Base-by-base conservation (phyloP, 2,797 vertebrate species). In the Moxostoma hubbsi region DNA sequence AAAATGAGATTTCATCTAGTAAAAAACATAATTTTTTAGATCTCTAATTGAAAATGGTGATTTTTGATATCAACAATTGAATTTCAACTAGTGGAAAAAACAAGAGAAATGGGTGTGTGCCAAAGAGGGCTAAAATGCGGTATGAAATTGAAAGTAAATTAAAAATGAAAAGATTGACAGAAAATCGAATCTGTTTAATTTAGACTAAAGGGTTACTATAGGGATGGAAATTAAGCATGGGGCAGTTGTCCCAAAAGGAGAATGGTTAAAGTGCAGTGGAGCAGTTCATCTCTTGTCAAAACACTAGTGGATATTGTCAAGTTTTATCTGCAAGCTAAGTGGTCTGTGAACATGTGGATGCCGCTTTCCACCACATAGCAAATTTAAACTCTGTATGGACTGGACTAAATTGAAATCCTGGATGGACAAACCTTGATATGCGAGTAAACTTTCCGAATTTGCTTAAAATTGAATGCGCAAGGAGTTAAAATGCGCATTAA, bases 121-220 rank as follows among this genome's bases (percentile, higher is more conserved):
- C 53, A 59, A 45, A 15, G n/a, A 49, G 59, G 63, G 58, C 67
- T 70, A n/a, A 46, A 64, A 50, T 75, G 73, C 63, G 57, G 59
- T 66, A 69, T 53, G 58, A 66, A 83, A 67, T 24, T 10, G 78
- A 69, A 46, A 16, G 66, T 24, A 6, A 55, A 59, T 24, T 24
- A 73, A 59, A 71, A 24, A 18, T 36, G 53, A 59, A 51, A 47
- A 47, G 1, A 67, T 11, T 54, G 57, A 55, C 67, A 69, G 64
- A 55, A 79, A 77, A 71, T 59, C 81, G 58, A 63, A 86, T 54
- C 63, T 7, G 3, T 77, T 75, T 86, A 85, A 89, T 85, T 86
- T 79, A 83, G 85, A 83, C 53, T 79, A 83, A 86, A 77, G 78
- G 70, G 77, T 82, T 82, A 62, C 63, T 74, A 69, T 73, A 74